Evolutionary conservation across 2,113 vertebrate species (phyloP).

Genomic region (Pelodiscus sinensis): DNA sequence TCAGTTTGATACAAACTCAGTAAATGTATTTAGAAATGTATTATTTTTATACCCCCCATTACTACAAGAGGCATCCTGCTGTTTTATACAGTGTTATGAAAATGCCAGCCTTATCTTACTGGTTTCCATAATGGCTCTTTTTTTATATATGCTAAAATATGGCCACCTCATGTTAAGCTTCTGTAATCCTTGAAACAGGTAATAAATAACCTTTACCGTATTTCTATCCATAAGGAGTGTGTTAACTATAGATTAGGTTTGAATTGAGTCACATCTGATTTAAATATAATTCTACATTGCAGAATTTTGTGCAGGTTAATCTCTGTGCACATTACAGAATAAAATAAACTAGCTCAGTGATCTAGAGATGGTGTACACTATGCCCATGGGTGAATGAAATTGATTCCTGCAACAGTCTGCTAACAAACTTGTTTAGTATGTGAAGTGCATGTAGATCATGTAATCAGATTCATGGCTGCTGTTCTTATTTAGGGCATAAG

Average conservation of each 20-base stretch:
- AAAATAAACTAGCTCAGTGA: neutral
- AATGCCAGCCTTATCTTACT: neutral
- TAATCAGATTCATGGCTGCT: neutral
- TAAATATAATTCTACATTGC: neutral
- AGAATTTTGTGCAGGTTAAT: neutral
- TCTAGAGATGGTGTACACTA: neutral
- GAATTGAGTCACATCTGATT: neutral
- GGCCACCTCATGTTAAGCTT: neutral
- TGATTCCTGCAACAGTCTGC: neutral
- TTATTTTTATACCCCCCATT: neutral
- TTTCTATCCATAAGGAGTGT: neutral
- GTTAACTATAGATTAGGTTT: neutral
- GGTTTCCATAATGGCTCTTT: neutral
- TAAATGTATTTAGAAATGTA: neutral
- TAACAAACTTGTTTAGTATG: neutral
- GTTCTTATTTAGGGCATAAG: neutral
- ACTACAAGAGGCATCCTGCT: neutral
- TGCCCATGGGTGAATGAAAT: slow-evolving; percentile 1
- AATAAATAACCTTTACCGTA: neutral
- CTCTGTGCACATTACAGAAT: slow-evolving; percentile 8
- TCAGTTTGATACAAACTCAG: neutral
- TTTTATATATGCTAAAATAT: neutral
- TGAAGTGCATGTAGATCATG: neutral
- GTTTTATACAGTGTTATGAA: slow-evolving; percentile 5
- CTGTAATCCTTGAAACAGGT: neutral